These are phyloP conservation scores for Aspidiotus rigidus DNA, from an alignment of 2,888 invertebrate species.

Conservation along the genomic window DNA sequence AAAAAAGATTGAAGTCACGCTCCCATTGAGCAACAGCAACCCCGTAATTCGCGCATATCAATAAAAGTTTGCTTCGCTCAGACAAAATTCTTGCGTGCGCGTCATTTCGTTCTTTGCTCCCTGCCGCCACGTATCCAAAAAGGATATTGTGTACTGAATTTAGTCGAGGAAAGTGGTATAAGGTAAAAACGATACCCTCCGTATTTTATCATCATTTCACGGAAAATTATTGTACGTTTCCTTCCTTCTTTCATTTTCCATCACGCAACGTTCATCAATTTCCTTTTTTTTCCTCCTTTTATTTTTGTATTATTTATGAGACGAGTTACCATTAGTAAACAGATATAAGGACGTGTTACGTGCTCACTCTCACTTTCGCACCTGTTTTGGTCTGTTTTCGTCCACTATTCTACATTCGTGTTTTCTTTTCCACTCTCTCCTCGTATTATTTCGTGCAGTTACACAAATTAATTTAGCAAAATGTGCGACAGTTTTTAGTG, in stretches of 20 bases:
- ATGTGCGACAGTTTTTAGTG: too few species aligned
- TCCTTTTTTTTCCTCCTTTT: not conserved
- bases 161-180: too few species aligned
- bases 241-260: not conserved
- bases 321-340: not conserved
- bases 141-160: not conserved
- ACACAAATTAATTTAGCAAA: too few species aligned
- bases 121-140: conserved; percentile 1
- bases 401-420: not conserved
- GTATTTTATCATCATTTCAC: not conserved
- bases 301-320: too few species aligned
- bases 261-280: conserved; percentile 1
- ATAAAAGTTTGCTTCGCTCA: conserved; percentile 11
- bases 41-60: conserved; percentile 24
- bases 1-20: too few species aligned
- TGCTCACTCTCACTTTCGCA: not conserved
- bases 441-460: not conserved
- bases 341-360: not conserved
- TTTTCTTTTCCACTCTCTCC: not conserved
- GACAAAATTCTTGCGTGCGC: conserved; percentile 28
- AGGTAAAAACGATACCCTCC: not conserved
- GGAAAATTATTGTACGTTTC: not conserved
- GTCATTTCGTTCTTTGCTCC: conserved; percentile 7
- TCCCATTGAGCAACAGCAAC: not conserved
- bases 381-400: too few species aligned